Percentiles rank a stretch among this genome's conserved stretches.
These are phyloP conservation scores for Dicycla oo DNA, from an alignment of 2,888 invertebrate species.

Conservation along the genomic window DNA sequence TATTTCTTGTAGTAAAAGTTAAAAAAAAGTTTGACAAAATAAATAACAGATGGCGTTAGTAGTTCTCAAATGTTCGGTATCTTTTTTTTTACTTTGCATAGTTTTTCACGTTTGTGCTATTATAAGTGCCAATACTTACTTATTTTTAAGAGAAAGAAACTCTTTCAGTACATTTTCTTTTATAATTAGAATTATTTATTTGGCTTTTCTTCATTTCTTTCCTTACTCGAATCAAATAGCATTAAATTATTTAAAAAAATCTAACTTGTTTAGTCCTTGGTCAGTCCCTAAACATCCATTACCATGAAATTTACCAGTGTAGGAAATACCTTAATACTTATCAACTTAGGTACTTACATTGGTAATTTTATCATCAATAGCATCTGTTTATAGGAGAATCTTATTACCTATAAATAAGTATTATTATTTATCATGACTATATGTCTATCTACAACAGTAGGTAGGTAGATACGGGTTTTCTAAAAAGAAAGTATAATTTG, in stretches of 20 bases:
- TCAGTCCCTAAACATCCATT: not conserved
- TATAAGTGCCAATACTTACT: not conserved
- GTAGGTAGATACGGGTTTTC: no score
- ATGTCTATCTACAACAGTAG: no score
- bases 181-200: not conserved
- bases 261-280: not conserved
- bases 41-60: conserved; percentile 59
- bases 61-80: not conserved
- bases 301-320: no score
- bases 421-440: no score
- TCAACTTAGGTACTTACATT: not conserved
- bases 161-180: not conserved
- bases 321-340: not conserved
- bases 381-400: not conserved
- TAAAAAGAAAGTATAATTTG: no score
- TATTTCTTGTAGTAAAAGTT: not conserved
- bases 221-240: not conserved
- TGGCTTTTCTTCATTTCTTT: not conserved
- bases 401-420: not conserved
- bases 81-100: not conserved
- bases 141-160: not conserved
- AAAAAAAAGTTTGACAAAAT: conserved; percentile 26
- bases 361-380: not conserved
- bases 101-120: no score
- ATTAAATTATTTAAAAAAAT: not conserved